phyloP scores from a whole-genome alignment of 1,140 invertebrate genomes.

The Arion vulgaris region DNA sequence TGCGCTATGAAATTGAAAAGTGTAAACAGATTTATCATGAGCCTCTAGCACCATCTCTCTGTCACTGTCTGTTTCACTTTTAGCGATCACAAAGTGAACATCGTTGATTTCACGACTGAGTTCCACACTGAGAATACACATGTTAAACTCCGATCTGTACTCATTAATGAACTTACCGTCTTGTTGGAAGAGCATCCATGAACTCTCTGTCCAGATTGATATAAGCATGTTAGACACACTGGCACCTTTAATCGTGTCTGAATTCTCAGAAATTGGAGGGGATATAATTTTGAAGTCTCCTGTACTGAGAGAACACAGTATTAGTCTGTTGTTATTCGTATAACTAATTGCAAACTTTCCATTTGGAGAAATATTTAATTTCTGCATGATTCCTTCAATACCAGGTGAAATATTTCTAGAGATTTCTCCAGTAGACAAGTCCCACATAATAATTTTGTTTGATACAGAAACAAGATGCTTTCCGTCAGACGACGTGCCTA shows the following conservation, averaged over 20 bases:
- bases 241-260: slow-evolving; percentile 58
- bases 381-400: slow-evolving; percentile 93
- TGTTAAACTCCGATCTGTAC: slow-evolving; percentile 58
- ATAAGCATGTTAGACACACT: slow-evolving; percentile 62
- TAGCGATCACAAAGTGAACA: slow-evolving; percentile 58
- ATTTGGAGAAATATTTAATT: slow-evolving; percentile 92
- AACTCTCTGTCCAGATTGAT: slow-evolving; percentile 60
- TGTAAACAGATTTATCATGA: slow-evolving; percentile 74
- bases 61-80: slow-evolving; percentile 59
- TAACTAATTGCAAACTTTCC: slow-evolving; percentile 96
- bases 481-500: slow-evolving; percentile 91
- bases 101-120: slow-evolving; percentile 51
- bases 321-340: slow-evolving; percentile 92
- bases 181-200: slow-evolving; percentile 64
- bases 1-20: slow-evolving; percentile 83
- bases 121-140: slow-evolving; percentile 57
- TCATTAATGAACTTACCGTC: slow-evolving; percentile 56
- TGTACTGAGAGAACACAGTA: slow-evolving; percentile 68
- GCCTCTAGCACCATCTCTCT: slow-evolving; percentile 66
- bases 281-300: slow-evolving; percentile 83
- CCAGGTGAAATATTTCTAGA: slow-evolving; percentile 84
- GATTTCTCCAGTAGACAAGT: slow-evolving; percentile 77
- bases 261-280: slow-evolving; percentile 80
- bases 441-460: slow-evolving; percentile 97
- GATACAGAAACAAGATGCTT: slow-evolving; percentile 96